Base-by-base conservation (phyloP, 1,140 invertebrate genomes). In the Eumeta japonica region DNA sequence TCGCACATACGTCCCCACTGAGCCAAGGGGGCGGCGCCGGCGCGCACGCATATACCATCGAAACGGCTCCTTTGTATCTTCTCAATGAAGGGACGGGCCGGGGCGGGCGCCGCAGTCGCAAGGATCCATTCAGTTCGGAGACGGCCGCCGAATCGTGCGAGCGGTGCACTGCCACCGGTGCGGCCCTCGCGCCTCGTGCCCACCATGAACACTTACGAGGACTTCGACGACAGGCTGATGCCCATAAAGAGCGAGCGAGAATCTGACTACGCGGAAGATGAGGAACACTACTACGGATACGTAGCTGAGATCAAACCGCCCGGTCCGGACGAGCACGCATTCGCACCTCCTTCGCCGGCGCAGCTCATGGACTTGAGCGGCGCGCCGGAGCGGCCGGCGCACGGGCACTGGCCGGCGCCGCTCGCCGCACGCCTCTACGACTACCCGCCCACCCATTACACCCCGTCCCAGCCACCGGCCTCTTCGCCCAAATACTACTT, bases 41-140 rank as follows among this genome's bases (percentile, higher is more conserved):
- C n/a, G n/a, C n/a, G n/a, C n/a, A n/a, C n/a, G n/a, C n/a, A n/a
- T n/a, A n/a, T n/a, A n/a, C n/a, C n/a, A n/a, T n/a, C n/a, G n/a
- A n/a, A n/a, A n/a, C n/a, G n/a, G n/a, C n/a, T n/a, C n/a, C n/a
- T n/a, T n/a, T 24, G 55, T 68, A 53, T 63, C 58, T 73, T 66
- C 64, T 73, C 64, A 73, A 71, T 68, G 64, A 68, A 70, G 61
- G 58, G 56, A 61, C 59, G 62, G 58, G 50, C 50, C 54, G 61
- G 62, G 60, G 62, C 55, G 20, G 20, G n/a, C 20, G n/a, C 20
- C 43, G 31, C 41, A 11, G 36, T 28, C 51, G 35, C 55, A 57
- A 50, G 54, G 55, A 45, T 53, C 42, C 28, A 41, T 34, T 49
- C 52, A 58, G 47, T 58, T 41, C 11, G 37, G n/a, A n/a, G n/a